phyloP scores from a whole-genome alignment of 1,140 invertebrate genomes.

The roundworm (Caenorhabditis elegans) region DNA sequence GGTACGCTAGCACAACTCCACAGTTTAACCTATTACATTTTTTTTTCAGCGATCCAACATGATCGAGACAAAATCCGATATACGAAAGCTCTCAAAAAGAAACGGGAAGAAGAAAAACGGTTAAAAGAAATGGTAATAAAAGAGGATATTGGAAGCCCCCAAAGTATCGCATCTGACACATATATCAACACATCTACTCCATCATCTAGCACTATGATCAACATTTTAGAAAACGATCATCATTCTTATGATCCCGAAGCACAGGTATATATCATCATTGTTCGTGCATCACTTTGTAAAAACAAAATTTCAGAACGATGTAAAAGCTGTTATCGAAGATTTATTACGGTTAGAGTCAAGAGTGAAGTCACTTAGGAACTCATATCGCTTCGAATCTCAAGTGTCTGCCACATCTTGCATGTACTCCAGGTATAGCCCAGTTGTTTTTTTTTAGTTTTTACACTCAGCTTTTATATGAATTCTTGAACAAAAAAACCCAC shows the following conservation, averaged over 20 bases:
- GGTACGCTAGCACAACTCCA: no score
- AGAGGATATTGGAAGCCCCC: constrained; percentile 36
- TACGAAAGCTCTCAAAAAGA: constrained; percentile 44
- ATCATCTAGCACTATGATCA: constrained; percentile 35
- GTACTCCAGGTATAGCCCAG: constrained; percentile 34
- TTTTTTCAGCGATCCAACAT: constrained; percentile 50
- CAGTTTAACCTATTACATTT: no score
- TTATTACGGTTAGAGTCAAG: constrained; percentile 38
- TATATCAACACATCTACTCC: constrained; percentile 44
- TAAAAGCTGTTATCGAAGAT: constrained; percentile 28
- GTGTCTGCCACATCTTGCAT: constrained; percentile 35
- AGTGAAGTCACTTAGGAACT: constrained; percentile 30
- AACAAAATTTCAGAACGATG: constrained; percentile 15
- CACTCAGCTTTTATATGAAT: no score
- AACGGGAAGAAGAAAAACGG: constrained; percentile 42
- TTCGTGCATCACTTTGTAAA: not conserved
- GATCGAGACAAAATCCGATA: constrained; percentile 50
- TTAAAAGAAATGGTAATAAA: constrained; percentile 31
- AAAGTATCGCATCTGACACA: constrained; percentile 30
- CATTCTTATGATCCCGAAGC: constrained; percentile 2
- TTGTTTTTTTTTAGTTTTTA: not conserved
- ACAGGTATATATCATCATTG: not conserved
- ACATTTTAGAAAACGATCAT: constrained; percentile 20
- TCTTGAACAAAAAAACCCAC: no score
- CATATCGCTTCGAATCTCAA: constrained; percentile 32